phyloP scores from a whole-genome alignment of 2,888 invertebrate genomes.

The Zele albiditarsus region DNA sequence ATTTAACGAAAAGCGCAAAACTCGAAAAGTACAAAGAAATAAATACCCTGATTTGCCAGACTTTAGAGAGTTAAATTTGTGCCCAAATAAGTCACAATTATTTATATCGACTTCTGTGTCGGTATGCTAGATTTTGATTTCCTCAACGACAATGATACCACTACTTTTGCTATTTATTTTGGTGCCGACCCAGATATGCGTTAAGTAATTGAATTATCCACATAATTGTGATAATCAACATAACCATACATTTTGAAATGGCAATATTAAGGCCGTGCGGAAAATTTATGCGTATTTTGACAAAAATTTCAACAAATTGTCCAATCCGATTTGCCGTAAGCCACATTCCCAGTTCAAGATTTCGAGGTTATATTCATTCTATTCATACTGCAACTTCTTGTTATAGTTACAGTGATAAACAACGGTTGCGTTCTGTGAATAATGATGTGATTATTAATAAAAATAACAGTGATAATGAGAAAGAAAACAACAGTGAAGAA shows the following conservation, averaged over 20 bases:
- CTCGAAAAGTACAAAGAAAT: too few species aligned
- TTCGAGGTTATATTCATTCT: slow-evolving; percentile 43
- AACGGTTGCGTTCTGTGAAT: too few species aligned
- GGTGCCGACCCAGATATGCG: too few species aligned
- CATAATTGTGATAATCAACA: not conserved
- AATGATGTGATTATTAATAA: not conserved
- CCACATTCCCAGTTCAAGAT: not conserved
- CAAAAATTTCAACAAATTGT: not conserved
- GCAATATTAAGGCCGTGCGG: slow-evolving; percentile 43
- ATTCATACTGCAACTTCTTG: not conserved
- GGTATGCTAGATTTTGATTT: too few species aligned
- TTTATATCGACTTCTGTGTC: too few species aligned
- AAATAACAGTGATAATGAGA: not conserved
- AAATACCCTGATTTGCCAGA: too few species aligned
- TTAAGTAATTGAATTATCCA: not conserved
- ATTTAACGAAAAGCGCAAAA: too few species aligned
- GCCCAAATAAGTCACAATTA: too few species aligned
- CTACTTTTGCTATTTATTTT: too few species aligned
- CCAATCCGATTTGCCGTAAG: slow-evolving; percentile 13
- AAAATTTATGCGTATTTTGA: slow-evolving; percentile 21
- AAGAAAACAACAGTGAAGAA: too few species aligned
- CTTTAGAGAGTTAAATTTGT: too few species aligned
- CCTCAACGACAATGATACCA: too few species aligned
- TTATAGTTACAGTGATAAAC: not conserved
- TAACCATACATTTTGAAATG: slow-evolving; percentile 31